These are phyloP conservation scores for Trachurus trachurus DNA, from an alignment of 2,797 vertebrate genomes.

Conservation along the genomic window DNA sequence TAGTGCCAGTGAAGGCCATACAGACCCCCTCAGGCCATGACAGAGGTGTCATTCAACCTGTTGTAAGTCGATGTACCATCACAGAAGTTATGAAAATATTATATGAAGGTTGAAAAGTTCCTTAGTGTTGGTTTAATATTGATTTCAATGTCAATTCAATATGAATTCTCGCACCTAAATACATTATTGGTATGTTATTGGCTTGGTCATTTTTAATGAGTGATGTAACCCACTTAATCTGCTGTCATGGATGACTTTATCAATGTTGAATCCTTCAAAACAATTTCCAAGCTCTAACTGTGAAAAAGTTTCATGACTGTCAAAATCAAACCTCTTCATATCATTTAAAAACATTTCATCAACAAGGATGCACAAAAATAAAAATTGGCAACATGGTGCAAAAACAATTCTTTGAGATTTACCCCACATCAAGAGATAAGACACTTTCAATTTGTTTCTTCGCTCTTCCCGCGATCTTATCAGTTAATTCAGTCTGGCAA, in stretches of 20 bases:
- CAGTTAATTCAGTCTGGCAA: constrained; percentile 66
- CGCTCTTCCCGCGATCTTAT: constrained; percentile 63
- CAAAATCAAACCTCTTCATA: constrained; percentile 11
- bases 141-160: too few species aligned
- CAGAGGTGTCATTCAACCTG: too few species aligned
- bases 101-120: too few species aligned
- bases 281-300: neutral
- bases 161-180: too few species aligned
- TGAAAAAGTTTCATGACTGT: constrained; percentile 8
- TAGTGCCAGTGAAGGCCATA: too few species aligned
- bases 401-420: constrained; percentile 53
- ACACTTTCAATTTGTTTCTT: constrained; percentile 65
- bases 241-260: neutral
- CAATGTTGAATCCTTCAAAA: neutral
- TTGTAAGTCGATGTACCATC: too few species aligned
- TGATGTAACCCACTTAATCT: neutral
- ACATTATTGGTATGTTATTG: neutral
- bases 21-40: too few species aligned
- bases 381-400: constrained; percentile 31
- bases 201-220: neutral
- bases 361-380: constrained; percentile 8
- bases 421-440: constrained; percentile 45
- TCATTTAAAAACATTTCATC: constrained; percentile 14
- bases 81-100: too few species aligned
- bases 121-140: too few species aligned